Conservation (phyloP, 2,888 invertebrate species). For the Euplexia lucipara region DNA sequence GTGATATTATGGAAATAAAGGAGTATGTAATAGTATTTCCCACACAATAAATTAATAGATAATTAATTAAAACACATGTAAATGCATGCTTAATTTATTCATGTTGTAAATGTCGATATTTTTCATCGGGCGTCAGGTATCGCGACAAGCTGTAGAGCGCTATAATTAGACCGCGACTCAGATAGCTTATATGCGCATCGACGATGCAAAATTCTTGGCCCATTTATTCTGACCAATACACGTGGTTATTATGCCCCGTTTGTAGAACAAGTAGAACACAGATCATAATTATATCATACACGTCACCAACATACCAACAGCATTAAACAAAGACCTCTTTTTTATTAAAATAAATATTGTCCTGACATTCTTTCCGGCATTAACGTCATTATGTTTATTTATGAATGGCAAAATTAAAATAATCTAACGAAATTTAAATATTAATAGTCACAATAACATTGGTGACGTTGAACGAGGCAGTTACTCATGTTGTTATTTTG, state of each 20-base stretch:
- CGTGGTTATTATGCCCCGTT: constrained; percentile 64
- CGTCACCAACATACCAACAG: constrained; percentile 52
- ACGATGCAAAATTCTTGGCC: constrained; percentile 80
- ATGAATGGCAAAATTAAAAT: constrained; percentile 35
- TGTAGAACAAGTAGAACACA: constrained; percentile 60
- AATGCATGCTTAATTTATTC: constrained; percentile 18
- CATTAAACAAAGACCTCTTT: constrained; percentile 39
- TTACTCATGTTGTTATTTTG: constrained; percentile 6
- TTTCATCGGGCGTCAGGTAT: constrained; percentile 74
- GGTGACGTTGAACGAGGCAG: constrained; percentile 14
- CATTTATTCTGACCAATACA: constrained; percentile 73
- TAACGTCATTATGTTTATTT: constrained; percentile 41
- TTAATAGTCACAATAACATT: constrained; percentile 45
- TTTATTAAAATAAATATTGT: constrained; percentile 37
- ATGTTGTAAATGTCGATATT: constrained; percentile 46
- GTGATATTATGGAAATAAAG: too few relatives aligned
- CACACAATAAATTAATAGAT: constrained; percentile 39
- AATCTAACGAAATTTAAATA: constrained; percentile 27
- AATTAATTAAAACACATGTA: constrained; percentile 40
- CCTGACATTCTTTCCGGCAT: constrained; percentile 30
- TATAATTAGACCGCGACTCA: constrained; percentile 83
- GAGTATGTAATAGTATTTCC: constrained; percentile 11
- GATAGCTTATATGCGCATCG: constrained; percentile 80
- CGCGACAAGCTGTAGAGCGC: constrained; percentile 73
- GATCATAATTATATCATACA: constrained; percentile 53